Evolutionary conservation across 2,113 vertebrate genomes (phyloP).

Genomic region (Eulacestoma nigropectus): DNA sequence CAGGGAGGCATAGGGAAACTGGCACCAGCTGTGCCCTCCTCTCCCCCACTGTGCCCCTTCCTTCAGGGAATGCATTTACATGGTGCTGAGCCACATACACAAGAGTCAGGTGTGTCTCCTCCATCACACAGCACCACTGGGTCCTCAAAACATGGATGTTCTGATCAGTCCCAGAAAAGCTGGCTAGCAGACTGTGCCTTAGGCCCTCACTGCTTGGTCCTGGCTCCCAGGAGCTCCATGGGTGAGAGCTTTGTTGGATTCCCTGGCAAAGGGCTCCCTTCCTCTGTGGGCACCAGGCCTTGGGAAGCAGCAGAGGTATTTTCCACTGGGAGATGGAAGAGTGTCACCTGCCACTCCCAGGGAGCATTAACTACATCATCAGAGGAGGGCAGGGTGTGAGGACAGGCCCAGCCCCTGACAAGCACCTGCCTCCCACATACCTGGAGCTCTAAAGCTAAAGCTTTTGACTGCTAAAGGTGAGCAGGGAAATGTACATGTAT

Average conservation of each 20-base stretch:
- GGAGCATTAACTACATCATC: background rate
- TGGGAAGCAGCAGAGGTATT: background rate
- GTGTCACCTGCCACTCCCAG: fast-evolving
- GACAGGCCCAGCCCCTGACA: fast-evolving
- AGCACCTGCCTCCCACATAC: background rate
- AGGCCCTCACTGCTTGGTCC: background rate
- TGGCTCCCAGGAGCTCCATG: background rate
- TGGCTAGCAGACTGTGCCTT: background rate
- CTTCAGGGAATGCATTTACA: background rate
- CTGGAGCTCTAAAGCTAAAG: background rate
- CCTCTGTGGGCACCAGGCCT: background rate
- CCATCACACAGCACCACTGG: background rate
- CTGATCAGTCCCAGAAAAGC: background rate
- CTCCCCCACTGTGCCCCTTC: fast-evolving
- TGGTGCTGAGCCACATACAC: background rate
- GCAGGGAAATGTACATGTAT: fast-evolving
- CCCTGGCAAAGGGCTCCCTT: background rate
- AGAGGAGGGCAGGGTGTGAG: background rate
- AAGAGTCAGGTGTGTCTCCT: background rate
- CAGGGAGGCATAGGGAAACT: background rate
- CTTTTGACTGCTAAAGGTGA: background rate
- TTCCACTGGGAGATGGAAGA: background rate
- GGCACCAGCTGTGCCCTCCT: background rate
- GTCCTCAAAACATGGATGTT: background rate
- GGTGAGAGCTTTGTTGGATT: background rate